Evolutionary conservation across 2,113 vertebrate genomes (phyloP), one percentile per base, ranked within the genome.

Genomic region (Puntigrus tetrazona): DNA sequence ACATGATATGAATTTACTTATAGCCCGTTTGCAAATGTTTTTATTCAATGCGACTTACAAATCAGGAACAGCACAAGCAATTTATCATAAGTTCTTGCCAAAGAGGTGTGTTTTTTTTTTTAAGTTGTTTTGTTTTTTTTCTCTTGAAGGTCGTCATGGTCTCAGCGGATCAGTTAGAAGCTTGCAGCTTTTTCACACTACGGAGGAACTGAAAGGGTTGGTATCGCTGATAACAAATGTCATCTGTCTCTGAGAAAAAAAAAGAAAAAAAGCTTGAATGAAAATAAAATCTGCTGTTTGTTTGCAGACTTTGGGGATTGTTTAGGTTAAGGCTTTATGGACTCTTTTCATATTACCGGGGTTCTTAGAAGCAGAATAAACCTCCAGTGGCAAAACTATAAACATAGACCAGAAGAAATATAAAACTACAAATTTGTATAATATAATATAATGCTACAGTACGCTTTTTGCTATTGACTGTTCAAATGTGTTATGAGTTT

Each of bases 1-100:
- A 45, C 38, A 25, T 43, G 38, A 73, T 13, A 25, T 14, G 11
- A 45, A 27, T 45, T 27, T 73, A 25, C 38, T 73, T 73, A 14
- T 27, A 73, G n/a, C 7, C 38, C 38, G 43, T 73, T 73, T 7
- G 70, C 70, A 73, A 45, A 73, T 45, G 10, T n/a, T 73, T 73
- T 73, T 27, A 73, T 73, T 38, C 69, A 73, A 43, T 43, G 38
- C 43, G 70, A 73, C 70, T 45, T 27, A 73, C 11, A 73, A 43
- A 43, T 73, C 22, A 73, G 38, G 38, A 73, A 25, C 69, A 43
- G 38, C n/a, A 13, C 11, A 43, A 43, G n/a, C 69, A 73, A 45
- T 73, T 45, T 43, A 45, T 73, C 70, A 45, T 73, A 45, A 73
- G 38, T 73, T 38, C 70, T 27, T 45, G 38, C 14, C 38, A n/a